Conservation (phyloP, 53 echinoderm and acorn worm species). For the Patiria pectinifera region DNA sequence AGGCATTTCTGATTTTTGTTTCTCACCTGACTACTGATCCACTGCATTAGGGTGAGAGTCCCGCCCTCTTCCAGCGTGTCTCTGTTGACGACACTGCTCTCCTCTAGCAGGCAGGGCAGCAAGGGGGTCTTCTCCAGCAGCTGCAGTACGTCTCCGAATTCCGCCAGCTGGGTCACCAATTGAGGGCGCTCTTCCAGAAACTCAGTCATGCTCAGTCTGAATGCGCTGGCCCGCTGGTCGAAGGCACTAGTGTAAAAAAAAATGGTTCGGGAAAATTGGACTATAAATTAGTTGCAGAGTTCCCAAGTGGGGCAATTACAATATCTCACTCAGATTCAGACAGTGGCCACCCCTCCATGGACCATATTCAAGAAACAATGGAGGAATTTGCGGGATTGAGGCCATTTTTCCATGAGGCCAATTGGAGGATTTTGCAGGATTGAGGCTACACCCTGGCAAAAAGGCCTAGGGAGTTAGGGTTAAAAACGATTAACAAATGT, state of each 20-base stretch:
- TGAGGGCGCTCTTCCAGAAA: conserved; percentile 80
- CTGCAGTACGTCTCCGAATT: conserved; percentile 76
- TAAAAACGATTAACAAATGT: no score
- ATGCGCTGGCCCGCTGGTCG: conserved; percentile 80
- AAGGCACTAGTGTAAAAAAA: conserved; percentile 79
- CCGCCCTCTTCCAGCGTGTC: conserved; percentile 14
- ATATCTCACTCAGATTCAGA: no score
- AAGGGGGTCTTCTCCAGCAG: conserved; percentile 91
- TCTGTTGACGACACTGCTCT: conserved; percentile 12
- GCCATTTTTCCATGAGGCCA: no score
- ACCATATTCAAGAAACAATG: no score
- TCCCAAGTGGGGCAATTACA: no score
- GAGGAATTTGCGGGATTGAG: no score
- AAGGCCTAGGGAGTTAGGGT: no score
- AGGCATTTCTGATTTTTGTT: not conserved
- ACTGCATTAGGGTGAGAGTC: conserved; percentile 80
- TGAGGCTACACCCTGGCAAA: no score
- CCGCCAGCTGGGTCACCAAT: conserved; percentile 68
- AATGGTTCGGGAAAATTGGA: not conserved
- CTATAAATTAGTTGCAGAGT: no score
- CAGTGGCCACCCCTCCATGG: no score
- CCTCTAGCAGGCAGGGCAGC: conserved; percentile 73
- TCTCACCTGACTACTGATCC: conserved; percentile 97
- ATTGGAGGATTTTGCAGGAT: no score
- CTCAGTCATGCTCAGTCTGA: conserved; percentile 88